Base-by-base conservation (phyloP, 2,113 vertebrate species). In the Eubucco bourcierii region DNA sequence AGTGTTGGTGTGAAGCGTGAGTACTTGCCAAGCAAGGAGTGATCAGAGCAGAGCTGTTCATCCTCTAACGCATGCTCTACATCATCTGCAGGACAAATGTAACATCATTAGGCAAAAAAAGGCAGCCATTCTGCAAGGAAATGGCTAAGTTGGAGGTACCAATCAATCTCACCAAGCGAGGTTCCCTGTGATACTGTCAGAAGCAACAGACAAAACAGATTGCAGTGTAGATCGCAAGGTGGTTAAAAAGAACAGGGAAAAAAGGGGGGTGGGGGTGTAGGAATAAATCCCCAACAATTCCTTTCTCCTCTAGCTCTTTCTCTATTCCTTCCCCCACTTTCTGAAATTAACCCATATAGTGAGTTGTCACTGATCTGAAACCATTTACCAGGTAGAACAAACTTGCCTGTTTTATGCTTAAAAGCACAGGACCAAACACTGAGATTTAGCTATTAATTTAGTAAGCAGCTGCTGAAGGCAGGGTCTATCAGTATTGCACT, bases 11-110 rank as follows among this genome's bases (percentile, higher is more conserved):
- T 97, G 98, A 98, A 97, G 97, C 92, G 86, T 90, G 95, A 97
- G 98, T 95, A 95, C 97, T 98, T 98, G 98, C 98, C 98, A 99
- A 98, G 98, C 98, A 98, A 98, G 98, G 98, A 98, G 98, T 97
- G 97, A 98, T 98, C 98, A 96, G 98, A 98, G 97, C 96, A 93
- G 97, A 95, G 98, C 98, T 96, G 96, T 97, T 98, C 98, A 97
- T 98, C 97, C 97, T 98, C 96, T 46, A 87, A 87, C 80, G 94
- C 70, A 90, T 88, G 95, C 96, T 96, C 95, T 98, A 94, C 97
- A 97, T 98, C 98, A 97, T 97, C 98, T 96, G 91, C 98, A 98
- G 98, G 98, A 99, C 98, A 98, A 99, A 99, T 98, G 98, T 98
- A 98, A 97, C 98, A 98, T 99, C 98, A 98, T 99, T 99, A 98